Base-by-base conservation (phyloP, 2,888 invertebrate species). In the Meloe dianella region DNA sequence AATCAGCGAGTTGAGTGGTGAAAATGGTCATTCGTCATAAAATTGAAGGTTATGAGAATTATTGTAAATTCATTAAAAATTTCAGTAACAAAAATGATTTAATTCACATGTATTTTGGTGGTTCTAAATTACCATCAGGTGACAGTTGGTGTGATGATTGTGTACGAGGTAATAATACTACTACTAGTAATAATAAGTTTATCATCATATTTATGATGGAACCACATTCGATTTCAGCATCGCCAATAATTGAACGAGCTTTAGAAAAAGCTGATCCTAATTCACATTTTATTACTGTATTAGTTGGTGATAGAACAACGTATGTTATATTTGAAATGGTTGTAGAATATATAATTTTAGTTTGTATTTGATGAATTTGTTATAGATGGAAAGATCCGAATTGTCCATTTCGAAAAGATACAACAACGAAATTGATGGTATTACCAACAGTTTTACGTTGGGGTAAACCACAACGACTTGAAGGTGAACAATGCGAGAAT, bases 61-160 rank as follows among this genome's bases (percentile, higher is more conserved):
- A 91, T 78, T 77, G 84, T 0, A 84, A 87, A 73, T 88, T 87
- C 75, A 85, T 88, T 35, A 82, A 87, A 68, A 81, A 82, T 12
- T 84, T 90, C 57, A 84, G 87, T 63, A 67, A 76, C 0, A 80
- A 84, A 27, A 85, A 85, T 7, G 78, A 82, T 54, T 71, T 80
- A 22, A 80, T 87, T 47, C 82, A 88, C 71, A 84, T 92, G 61
- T 87, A 89, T 75, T 93, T 91, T 79, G 88, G 87, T 72, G 93
- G 93, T 22, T 85, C 87, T 47, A 90, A 90, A 82, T 79, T 87
- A 60, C 81, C 86, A 0, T 83, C 86, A 73, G 95, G 94, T 0
- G 82, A 87, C 64, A 96, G 94, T 81, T 96, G 96, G 96, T 96
- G 96, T 79, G 89, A 91, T 0, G 96, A 96, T 82, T 96, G 96